phyloP scores from a whole-genome alignment of 2,113 vertebrate genomes.

The Macrotus californicus region DNA sequence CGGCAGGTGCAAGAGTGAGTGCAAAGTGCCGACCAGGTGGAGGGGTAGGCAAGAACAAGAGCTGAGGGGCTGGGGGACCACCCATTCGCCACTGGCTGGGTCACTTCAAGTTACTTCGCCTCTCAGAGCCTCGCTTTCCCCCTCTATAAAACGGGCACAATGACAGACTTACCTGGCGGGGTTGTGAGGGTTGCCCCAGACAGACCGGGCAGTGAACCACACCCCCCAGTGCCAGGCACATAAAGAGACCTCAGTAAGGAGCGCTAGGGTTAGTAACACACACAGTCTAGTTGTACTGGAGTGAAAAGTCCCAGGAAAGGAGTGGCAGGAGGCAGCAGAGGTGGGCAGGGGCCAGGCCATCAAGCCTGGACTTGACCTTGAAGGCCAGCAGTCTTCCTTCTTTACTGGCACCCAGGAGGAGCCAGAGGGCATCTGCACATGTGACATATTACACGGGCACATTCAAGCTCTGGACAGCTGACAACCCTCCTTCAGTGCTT shows the following conservation, averaged over 20 bases:
- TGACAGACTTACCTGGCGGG: background rate
- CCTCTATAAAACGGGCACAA: background rate
- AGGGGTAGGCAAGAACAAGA: background rate
- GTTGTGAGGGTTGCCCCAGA: background rate
- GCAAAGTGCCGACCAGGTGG: background rate
- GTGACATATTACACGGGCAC: background rate
- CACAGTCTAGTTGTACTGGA: background rate
- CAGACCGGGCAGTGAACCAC: background rate
- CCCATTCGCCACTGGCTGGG: background rate
- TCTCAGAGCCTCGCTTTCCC: background rate
- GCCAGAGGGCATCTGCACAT: background rate
- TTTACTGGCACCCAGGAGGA: background rate
- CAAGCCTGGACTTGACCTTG: background rate
- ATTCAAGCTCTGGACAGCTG: background rate
- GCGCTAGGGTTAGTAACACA: conserved; percentile 8
- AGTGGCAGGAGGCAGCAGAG: conserved; percentile 53
- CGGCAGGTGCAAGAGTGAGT: background rate
- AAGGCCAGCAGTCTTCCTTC: background rate
- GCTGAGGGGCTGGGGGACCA: too few relatives aligned
- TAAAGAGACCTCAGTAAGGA: conserved; percentile 43
- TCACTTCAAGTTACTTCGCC: background rate
- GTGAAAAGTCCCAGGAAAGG: background rate
- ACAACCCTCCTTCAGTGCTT: background rate
- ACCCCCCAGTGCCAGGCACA: conserved; percentile 50
- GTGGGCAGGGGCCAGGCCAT: conserved; percentile 32